phyloP scores from a whole-genome alignment of 2,888 invertebrate genomes.

The Phengaris arion region DNA sequence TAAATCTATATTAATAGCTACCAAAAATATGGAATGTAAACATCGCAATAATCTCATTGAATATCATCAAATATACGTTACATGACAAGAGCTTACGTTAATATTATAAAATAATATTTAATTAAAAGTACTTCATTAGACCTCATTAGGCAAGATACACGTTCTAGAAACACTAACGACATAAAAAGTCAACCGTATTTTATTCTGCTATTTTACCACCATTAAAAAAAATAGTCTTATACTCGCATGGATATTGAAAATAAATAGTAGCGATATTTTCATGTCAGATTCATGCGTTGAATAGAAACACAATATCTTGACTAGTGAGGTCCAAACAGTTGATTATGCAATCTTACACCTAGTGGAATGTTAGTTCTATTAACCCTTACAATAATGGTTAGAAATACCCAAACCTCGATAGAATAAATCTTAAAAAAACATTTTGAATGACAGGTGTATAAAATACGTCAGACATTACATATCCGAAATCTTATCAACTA shows the following conservation, averaged over 20 bases:
- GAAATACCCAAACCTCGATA: conserved; percentile 70
- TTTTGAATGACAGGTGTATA: neutral
- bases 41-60: conserved; percentile 65
- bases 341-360: conserved; percentile 67
- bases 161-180: neutral
- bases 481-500: conserved; percentile 32
- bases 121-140: conserved; percentile 37
- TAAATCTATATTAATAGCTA: conserved; percentile 65
- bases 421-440: conserved; percentile 43
- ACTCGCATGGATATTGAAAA: neutral
- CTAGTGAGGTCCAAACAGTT: conserved; percentile 38
- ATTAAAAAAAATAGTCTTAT: neutral
- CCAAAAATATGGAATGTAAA: conserved; percentile 62
- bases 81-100: conserved; percentile 45
- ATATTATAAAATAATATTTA: conserved; percentile 42
- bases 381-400: conserved; percentile 71
- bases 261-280: neutral
- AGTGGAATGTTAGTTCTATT: conserved; percentile 73
- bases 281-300: neutral
- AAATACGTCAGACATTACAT: conserved; percentile 17
- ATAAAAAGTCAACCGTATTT: neutral
- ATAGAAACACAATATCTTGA: neutral
- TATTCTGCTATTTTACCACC: neutral
- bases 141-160: neutral
- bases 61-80: conserved; percentile 43